phyloP scores from a whole-genome alignment of 2,888 invertebrate species.

The Ecliptopera silaceata region DNA sequence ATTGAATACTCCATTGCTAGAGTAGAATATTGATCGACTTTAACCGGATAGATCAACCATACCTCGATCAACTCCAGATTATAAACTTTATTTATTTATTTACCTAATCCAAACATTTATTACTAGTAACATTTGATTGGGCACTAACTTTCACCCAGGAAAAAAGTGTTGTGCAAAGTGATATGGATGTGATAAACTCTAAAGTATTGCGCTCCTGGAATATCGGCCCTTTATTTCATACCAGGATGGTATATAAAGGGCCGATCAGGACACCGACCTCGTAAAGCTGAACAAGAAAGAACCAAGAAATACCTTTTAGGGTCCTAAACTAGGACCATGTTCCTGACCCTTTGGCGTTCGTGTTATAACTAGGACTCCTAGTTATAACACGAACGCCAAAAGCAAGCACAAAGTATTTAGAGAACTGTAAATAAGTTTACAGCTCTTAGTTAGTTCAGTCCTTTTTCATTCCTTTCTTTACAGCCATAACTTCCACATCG shows the following conservation, averaged over 20 bases:
- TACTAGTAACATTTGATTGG: too few species aligned
- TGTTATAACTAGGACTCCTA: not conserved
- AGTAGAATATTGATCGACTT: too few species aligned
- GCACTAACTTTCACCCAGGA: too few species aligned
- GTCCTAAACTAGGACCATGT: not conserved
- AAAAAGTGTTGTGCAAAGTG: too few species aligned
- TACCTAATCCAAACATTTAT: too few species aligned
- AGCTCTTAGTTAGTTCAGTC: conserved; percentile 10
- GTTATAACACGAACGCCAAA: conserved; percentile 7
- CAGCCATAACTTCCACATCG: conserved; percentile 12
- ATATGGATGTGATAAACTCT: too few species aligned
- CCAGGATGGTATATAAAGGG: not conserved
- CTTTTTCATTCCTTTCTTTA: conserved; percentile 16
- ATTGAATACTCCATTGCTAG: not conserved
- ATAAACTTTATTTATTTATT: too few species aligned
- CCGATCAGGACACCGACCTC: not conserved
- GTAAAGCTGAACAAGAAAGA: not conserved
- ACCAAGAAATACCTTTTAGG: not conserved
- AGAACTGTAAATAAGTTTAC: conserved; percentile 24
- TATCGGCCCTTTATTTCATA: not conserved
- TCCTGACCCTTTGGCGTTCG: conserved; percentile 10
- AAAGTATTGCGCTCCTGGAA: not conserved
- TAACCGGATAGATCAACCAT: too few species aligned
- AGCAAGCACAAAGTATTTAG: conserved; percentile 8
- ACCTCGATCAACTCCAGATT: too few species aligned